Percentiles rank a stretch among this genome's conserved stretches.
These are phyloP conservation scores for Myioborus miniatus DNA, from an alignment of 2,797 vertebrate genomes.

Conservation along the genomic window DNA sequence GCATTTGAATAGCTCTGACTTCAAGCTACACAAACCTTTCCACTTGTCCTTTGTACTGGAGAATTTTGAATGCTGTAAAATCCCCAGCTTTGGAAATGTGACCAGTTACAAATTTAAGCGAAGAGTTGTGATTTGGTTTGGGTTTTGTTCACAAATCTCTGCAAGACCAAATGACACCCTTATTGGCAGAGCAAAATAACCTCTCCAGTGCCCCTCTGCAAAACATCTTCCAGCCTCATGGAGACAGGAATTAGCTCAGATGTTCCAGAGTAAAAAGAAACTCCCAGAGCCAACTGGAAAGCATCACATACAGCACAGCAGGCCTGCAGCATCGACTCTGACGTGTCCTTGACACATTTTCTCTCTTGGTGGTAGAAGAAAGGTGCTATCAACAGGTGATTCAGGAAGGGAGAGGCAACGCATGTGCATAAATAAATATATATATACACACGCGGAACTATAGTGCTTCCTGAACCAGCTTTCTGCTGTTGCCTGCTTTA, in stretches of 20 bases:
- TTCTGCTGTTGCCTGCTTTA: not conserved
- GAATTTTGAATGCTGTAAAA: conserved; percentile 5
- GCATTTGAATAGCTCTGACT: conserved; percentile 2
- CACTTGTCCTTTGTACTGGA: not conserved
- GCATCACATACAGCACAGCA: not conserved
- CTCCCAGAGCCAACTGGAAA: conserved; percentile 24
- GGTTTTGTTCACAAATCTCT: not conserved
- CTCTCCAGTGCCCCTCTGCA: not conserved
- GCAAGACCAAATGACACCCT: not conserved
- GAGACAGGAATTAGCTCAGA: conserved; percentile 22
- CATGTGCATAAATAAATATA: not conserved
- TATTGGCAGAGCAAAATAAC: not conserved
- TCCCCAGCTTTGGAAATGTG: not conserved
- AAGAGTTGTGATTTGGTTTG: not conserved
- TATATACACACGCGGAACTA: not conserved
- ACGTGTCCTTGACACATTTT: conserved; percentile 13
- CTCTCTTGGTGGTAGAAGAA: conserved; percentile 31
- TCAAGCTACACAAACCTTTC: not conserved
- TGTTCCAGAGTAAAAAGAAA: conserved; percentile 11
- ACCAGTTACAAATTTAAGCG: not conserved
- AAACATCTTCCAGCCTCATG: conserved; percentile 15
- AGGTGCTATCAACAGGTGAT: conserved; percentile 34
- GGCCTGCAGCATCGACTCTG: not conserved
- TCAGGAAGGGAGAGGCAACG: conserved; percentile 13
- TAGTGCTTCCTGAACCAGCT: not conserved